Base-by-base conservation (phyloP, 2,888 invertebrate species). In the Steinernema scapterisci region DNA sequence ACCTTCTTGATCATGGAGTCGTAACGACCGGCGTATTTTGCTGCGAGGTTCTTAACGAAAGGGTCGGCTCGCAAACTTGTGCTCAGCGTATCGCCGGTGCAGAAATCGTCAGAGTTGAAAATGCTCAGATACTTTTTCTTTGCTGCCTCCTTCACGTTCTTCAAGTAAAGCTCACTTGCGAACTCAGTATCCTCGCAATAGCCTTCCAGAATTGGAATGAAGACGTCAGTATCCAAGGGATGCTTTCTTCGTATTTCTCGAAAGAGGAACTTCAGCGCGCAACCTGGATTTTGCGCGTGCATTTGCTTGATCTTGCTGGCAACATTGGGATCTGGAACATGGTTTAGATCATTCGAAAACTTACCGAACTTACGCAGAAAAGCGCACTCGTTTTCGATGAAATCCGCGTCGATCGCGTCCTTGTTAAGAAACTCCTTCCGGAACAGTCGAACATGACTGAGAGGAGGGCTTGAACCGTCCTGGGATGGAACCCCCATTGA, bases 391-490 rank as follows among this genome's bases (percentile, higher is more conserved):
- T 27, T 21, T 13, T 63, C 63, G 31, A 63, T 27, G 38, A 63
- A 63, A 5, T 25, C 31, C 31, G 11, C 16, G 38, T 63, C 16
- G 31, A 63, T 9, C n/a, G n/a, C n/a, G n/a, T n/a, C n/a, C n/a
- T n/a, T n/a, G n/a, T n/a, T n/a, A 5, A 63, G 63, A 31, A 63
- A 16, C 38, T 63, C 63, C 31, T 63, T 63, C 16, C 63, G 27
- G n/a, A 63, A 63, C 5, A 63, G 63, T 13, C 63, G 63, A 5
- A 63, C 19, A 27, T 63, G 63, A 1, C 63, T 27, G 11, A 63
- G 38, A 1, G 63, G 45, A 44, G n/a, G n/a, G n/a, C n/a, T n/a
- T n/a, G n/a, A n/a, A n/a, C n/a, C n/a, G 5, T 38, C 38, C 38
- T 38, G 5, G 3, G 3, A 3, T 38, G 9, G 3, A 6, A 6